phyloP scores from a whole-genome alignment of 2,888 invertebrate species.

The Zaprionus obscuricornis region DNA sequence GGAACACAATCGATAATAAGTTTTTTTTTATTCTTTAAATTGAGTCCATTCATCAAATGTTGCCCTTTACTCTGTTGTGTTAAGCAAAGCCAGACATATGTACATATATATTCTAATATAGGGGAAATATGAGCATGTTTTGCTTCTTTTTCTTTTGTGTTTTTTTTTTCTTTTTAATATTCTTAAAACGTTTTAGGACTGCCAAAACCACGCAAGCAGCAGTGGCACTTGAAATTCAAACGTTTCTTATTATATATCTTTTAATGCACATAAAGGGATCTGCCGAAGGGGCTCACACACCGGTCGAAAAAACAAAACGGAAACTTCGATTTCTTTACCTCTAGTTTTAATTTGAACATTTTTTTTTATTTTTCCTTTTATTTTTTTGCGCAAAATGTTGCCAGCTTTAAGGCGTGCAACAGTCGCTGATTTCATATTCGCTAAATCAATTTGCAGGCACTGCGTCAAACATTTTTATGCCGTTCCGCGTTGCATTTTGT shows the following conservation, averaged over 20 bases:
- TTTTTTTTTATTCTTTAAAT: too few species aligned
- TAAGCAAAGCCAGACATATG: not conserved
- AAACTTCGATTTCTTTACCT: conserved; percentile 28
- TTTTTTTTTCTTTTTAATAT: conserved; percentile 52
- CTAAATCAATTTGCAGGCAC: conserved; percentile 57
- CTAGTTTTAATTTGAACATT: conserved; percentile 3
- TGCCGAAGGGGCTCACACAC: conserved; percentile 15
- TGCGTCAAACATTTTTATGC: conserved; percentile 62
- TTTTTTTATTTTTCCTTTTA: too few species aligned
- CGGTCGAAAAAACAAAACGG: conserved; percentile 4
- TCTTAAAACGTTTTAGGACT: conserved; percentile 67
- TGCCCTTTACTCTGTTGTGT: conserved; percentile 22
- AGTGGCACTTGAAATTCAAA: conserved; percentile 58
- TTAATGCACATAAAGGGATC: conserved; percentile 63
- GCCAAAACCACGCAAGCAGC: conserved; percentile 44
- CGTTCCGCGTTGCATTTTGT: conserved; percentile 50
- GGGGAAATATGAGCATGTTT: conserved; percentile 40
- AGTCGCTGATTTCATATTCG: not conserved
- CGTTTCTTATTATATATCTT: conserved; percentile 40
- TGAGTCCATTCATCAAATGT: conserved; percentile 61
- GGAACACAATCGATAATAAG: conserved; percentile 23
- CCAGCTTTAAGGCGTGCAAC: conserved; percentile 35
- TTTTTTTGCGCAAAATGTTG: conserved; percentile 11
- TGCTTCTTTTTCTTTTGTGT: conserved; percentile 11
- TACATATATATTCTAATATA: not conserved